phyloP scores from a whole-genome alignment of 2,888 invertebrate genomes.

The Rhagium mordax region DNA sequence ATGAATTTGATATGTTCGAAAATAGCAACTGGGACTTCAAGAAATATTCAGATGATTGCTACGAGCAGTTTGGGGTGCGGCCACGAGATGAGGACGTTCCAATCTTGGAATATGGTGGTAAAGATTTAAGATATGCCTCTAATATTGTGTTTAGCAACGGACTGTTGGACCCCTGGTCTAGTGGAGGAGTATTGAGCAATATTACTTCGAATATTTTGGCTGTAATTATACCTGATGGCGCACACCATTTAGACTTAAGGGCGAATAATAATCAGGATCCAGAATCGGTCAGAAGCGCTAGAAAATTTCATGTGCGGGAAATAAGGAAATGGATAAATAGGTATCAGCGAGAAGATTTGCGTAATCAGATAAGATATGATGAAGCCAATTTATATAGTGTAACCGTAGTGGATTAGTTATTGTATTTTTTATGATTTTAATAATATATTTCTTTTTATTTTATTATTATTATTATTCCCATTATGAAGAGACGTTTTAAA shows the following conservation, averaged over 20 bases:
- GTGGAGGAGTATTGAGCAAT: slow-evolving; percentile 84
- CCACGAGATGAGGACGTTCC: slow-evolving; percentile 78
- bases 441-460: no score
- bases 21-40: slow-evolving; percentile 82
- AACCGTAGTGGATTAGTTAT: not conserved
- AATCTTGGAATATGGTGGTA: slow-evolving; percentile 86
- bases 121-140: slow-evolving; percentile 77
- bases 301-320: slow-evolving; percentile 75
- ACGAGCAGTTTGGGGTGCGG: slow-evolving; percentile 74
- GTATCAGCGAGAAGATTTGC: slow-evolving; percentile 41
- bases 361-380: not conserved
- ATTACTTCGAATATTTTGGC: slow-evolving; percentile 78
- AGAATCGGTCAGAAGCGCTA: slow-evolving; percentile 75
- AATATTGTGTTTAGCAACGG: slow-evolving; percentile 90
- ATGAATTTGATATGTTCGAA: slow-evolving; percentile 87
- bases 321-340: slow-evolving; percentile 75
- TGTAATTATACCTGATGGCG: slow-evolving; percentile 85
- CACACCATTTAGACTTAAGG: slow-evolving; percentile 90
- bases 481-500: no score
- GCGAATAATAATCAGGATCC: slow-evolving; percentile 78
- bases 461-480: no score
- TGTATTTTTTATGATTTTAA: not conserved
- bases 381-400: not conserved
- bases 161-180: slow-evolving; percentile 89
- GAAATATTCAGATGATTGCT: slow-evolving; percentile 78